Percentiles rank a stretch among this genome's conserved stretches.
Evolutionary conservation across 2,797 vertebrate genomes (phyloP).

Genomic region (Fundulus diaphanus): DNA sequence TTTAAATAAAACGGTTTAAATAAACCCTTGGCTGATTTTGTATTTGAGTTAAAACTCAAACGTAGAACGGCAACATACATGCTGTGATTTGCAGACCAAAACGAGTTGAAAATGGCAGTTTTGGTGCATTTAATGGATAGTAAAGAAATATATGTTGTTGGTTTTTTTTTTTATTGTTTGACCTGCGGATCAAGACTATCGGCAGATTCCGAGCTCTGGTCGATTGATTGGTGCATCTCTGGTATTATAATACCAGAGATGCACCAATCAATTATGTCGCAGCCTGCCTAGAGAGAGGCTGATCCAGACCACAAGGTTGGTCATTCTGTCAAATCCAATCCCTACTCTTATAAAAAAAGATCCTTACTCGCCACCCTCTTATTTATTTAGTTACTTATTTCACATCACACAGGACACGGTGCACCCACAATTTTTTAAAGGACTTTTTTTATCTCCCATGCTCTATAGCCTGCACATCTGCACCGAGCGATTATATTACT

Average conservation of each 20-base stretch:
- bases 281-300: conserved; percentile 8
- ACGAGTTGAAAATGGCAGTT: background rate
- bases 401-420: conserved; percentile 38
- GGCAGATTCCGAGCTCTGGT: background rate
- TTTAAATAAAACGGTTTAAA: background rate
- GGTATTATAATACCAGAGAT: background rate
- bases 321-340: background rate
- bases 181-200: background rate
- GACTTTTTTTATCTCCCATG: conserved; percentile 41
- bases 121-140: background rate
- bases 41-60: background rate
- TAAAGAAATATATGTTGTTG: too few species aligned
- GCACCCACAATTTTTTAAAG: conserved; percentile 35
- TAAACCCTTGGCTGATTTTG: background rate
- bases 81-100: background rate
- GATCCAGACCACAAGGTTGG: conserved; percentile 1
- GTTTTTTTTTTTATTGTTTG: background rate
- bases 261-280: too few species aligned
- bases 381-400: conserved; percentile 37
- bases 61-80: background rate
- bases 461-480: conserved; percentile 15
- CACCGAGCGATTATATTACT: conserved; percentile 20
- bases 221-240: background rate
- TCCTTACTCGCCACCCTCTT: conserved; percentile 38
- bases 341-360: conserved; percentile 30